Evolutionary conservation across 64 coral and sea anemone genomes (phyloP).

Genomic region (Orbicella faveolata): DNA sequence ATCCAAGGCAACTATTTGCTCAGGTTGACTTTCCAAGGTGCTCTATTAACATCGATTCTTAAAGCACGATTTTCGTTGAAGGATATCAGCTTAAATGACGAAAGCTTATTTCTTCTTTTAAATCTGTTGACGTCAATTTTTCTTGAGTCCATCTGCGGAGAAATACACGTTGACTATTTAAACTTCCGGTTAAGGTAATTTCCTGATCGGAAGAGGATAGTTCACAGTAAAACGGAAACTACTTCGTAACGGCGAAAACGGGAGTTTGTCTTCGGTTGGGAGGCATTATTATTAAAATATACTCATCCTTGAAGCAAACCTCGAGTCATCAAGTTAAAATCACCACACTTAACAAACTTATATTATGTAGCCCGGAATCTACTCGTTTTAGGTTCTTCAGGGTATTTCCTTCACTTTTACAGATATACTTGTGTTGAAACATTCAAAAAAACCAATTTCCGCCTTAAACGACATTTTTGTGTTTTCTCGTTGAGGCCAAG

Average conservation of each 20-base stretch:
- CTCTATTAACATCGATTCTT: not conserved
- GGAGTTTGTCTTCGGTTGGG: not conserved
- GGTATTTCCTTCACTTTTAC: conserved; percentile 3
- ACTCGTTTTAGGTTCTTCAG: not conserved
- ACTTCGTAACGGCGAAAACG: not conserved
- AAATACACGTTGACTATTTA: not conserved
- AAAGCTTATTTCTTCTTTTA: not conserved
- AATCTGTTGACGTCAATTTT: not conserved
- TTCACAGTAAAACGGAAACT: not conserved
- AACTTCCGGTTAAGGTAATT: not conserved
- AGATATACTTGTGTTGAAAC: not conserved
- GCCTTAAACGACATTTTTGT: not conserved
- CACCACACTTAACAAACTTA: too few species aligned
- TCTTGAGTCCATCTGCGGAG: not conserved
- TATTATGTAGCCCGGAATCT: not conserved
- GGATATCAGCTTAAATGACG: not conserved
- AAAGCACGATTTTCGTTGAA: not conserved
- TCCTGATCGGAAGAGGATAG: conserved; percentile 2
- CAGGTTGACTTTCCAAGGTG: too few species aligned
- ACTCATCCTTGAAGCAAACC: not conserved
- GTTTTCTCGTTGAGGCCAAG: too few species aligned
- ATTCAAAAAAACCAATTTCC: not conserved
- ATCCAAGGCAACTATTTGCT: not conserved
- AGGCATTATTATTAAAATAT: not conserved
- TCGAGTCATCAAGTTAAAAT: not conserved